Evolutionary conservation across 1,140 invertebrate species (phyloP).

Genomic region (Trinorchestia longiramus): DNA sequence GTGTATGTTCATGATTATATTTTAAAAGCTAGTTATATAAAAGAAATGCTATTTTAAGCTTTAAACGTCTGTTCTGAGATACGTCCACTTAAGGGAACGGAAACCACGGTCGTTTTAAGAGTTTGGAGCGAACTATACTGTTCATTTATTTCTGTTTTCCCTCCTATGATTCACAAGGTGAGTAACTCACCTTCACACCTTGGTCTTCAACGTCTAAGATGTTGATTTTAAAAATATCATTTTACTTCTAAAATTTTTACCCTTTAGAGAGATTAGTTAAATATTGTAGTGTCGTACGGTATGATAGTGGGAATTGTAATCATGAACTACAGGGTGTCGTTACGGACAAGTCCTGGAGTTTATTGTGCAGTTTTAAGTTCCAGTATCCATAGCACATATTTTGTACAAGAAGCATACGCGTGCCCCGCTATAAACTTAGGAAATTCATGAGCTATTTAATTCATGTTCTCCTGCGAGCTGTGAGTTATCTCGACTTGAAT

Average conservation of each 20-base stretch:
- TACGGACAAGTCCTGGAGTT: not conserved
- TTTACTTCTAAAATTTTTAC: not conserved
- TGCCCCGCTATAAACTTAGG: not conserved
- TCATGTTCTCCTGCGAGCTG: not conserved
- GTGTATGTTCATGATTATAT: no score
- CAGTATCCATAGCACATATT: not conserved
- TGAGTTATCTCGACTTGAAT: slow-evolving; percentile 8
- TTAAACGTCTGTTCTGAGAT: no score
- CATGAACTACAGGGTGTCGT: not conserved
- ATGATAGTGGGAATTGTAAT: not conserved
- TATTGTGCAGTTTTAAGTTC: not conserved
- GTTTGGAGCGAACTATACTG: no score
- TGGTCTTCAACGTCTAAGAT: not conserved
- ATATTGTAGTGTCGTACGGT: not conserved
- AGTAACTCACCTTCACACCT: not conserved
- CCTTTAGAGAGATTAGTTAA: not conserved
- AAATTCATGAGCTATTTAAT: slow-evolving; percentile 2
- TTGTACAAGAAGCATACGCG: not conserved
- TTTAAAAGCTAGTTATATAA: no score
- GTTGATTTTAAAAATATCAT: not conserved
- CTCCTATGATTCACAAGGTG: not conserved
- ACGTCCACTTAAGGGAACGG: no score
- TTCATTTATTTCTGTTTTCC: not conserved
- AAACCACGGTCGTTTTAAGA: no score
- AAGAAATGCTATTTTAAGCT: no score